Percentiles rank a stretch among this genome's conserved stretches.
Conservation (phyloP, 2,113 vertebrate genomes). For the Rhipidura dahli region DNA sequence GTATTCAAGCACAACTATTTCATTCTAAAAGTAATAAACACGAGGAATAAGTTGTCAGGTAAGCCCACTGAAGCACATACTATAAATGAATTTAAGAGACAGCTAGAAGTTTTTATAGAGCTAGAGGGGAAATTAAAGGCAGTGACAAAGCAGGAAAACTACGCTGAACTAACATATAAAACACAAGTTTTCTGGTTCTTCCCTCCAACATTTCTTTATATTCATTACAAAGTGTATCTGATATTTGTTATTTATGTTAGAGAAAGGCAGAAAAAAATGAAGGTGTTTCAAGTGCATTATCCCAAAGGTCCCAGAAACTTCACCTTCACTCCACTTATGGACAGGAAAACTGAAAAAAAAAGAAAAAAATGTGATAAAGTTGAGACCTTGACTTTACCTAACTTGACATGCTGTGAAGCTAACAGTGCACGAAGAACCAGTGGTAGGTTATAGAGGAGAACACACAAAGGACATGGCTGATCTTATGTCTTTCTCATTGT, state of each 20-base stretch:
- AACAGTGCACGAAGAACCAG: not conserved
- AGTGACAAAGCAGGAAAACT: constrained; percentile 28
- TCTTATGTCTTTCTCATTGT: not conserved
- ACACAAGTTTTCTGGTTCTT: constrained; percentile 33
- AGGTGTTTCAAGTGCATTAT: not conserved
- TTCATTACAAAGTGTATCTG: constrained; percentile 2
- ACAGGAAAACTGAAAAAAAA: not conserved
- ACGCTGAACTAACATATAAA: constrained; percentile 9
- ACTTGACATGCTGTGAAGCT: not conserved
- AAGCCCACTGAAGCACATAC: constrained; percentile 48
- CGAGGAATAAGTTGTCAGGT: constrained; percentile 66
- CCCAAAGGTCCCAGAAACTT: not conserved
- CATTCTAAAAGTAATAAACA: constrained; percentile 55
- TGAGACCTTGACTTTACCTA: not conserved
- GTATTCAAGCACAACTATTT: constrained; percentile 46
- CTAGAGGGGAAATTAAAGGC: constrained; percentile 54
- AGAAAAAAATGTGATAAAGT: not conserved
- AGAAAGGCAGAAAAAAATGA: not conserved
- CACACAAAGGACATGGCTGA: not conserved
- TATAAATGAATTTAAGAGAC: constrained; percentile 64
- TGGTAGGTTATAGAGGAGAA: not conserved
- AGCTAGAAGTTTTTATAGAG: constrained; percentile 50
- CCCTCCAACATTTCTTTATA: not conserved
- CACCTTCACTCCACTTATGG: not conserved
- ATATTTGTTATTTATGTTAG: constrained; percentile 33